Evolutionary conservation across 2,888 invertebrate genomes (phyloP), one percentile per base, ranked within the genome.

Genomic region (Conus canariensis): DNA sequence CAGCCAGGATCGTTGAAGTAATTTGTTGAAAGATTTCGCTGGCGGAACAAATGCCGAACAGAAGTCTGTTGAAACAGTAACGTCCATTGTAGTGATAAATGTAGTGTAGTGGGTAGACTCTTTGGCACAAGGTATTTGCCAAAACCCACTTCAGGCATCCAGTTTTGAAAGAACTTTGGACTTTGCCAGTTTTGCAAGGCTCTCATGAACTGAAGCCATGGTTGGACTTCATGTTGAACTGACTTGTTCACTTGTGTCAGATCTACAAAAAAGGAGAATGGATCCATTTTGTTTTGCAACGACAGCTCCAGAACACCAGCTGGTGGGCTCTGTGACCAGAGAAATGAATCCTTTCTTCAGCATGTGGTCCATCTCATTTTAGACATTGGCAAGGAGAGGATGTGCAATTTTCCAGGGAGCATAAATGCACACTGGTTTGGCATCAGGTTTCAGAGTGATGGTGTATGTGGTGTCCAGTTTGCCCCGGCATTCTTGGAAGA

Each of bases 91-190:
- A 12, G 87, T 87, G 60, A 87, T 25, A 58, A 87, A 87, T 9
- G 87, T 87, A 56, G 87, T 74, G 87, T 70, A 74, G 14, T 45
- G 59, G 19, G 14, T 85, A n/a, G 86, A 77, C 90, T 91, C 70
- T 59, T 70, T 59, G n/a, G 58, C n/a, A 22, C 92, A 67, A 16
- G 88, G 86, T 56, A 93, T 91, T 87, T 93, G 93, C 91, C 92
- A 93, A 85, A 91, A 93, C 14, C 93, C 93, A 25, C 90, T 89
- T 45, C 88, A 90, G 12, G 92, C 90, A 88, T 94, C 93, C n/a
- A 93, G 90, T 67, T 92, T 92, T 6, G 90, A 88, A 88, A 93
- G 93, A 25, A 91, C 74, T 74, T 88, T 91, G 19, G 88, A 90
- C 4, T 88, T 88, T 56, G 59, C 88, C 4, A 93, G 74, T 56